These are phyloP conservation scores for Cephus nigrinus DNA, from an alignment of 2,888 invertebrate genomes.

Conservation along the genomic window DNA sequence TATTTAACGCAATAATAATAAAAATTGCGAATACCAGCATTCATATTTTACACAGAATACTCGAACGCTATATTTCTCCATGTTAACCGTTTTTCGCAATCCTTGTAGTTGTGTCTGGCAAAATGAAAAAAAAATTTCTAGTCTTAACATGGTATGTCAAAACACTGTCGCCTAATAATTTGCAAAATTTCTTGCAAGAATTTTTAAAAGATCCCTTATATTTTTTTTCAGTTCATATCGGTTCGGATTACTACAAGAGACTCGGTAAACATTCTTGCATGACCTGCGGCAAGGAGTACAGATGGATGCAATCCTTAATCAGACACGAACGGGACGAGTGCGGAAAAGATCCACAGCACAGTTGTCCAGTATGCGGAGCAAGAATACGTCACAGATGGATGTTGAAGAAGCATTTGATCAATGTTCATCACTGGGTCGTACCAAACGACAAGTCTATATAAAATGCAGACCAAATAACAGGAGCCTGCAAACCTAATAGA, in stretches of 20 bases:
- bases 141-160: too few species aligned
- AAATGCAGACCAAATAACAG: too few species aligned
- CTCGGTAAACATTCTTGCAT: constrained; percentile 64
- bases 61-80: too few species aligned
- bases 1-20: too few species aligned
- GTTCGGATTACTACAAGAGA: constrained; percentile 53
- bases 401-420: constrained; percentile 59
- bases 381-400: constrained; percentile 64
- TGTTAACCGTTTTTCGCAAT: too few species aligned
- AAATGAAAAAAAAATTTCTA: too few species aligned
- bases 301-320: constrained; percentile 78
- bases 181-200: constrained; percentile 19
- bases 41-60: too few species aligned
- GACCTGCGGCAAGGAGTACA: constrained; percentile 79
- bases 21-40: too few species aligned
- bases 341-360: constrained; percentile 64
- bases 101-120: too few species aligned
- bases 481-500: too few species aligned
- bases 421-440: constrained; percentile 47
- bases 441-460: constrained; percentile 18
- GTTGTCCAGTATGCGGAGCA: constrained; percentile 61
- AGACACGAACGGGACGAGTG: constrained; percentile 71
- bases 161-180: too few species aligned
- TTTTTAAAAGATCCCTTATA: constrained; percentile 30
- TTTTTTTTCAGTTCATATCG: not conserved